Percentiles rank a stretch among this genome's conserved stretches.
phyloP scores from a whole-genome alignment of 2,888 invertebrate genomes.

The Papilio demoleus region DNA sequence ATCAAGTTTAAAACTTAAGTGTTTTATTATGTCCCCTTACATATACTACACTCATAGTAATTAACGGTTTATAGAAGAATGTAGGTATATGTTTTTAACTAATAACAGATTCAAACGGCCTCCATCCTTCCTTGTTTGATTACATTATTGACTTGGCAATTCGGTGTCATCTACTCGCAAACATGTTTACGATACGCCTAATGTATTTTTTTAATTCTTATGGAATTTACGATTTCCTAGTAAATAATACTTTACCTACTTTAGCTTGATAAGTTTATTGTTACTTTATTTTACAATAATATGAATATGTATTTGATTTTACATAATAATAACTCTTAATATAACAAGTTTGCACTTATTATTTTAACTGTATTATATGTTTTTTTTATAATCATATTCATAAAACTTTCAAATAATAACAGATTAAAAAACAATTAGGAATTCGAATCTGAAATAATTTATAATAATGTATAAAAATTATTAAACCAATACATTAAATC shows the following conservation, averaged over 20 bases:
- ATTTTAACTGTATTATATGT: too few species aligned
- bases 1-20: too few species aligned
- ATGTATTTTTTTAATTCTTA: conserved; percentile 18
- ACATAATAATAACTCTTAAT: too few species aligned
- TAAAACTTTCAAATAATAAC: too few species aligned
- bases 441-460: conserved; percentile 1
- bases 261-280: not conserved
- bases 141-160: conserved; percentile 25
- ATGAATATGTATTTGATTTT: too few species aligned
- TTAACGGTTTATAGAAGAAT: conserved; percentile 16
- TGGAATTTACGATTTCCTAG: conserved; percentile 15
- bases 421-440: not conserved
- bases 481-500: conserved; percentile 26
- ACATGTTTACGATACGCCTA: conserved; percentile 22
- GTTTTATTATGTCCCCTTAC: not conserved
- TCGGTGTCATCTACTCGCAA: not conserved
- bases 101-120: conserved; percentile 12
- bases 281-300: not conserved
- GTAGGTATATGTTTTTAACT: conserved; percentile 9
- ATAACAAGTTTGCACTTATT: too few species aligned
- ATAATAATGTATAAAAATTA: conserved; percentile 11
- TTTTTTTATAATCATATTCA: too few species aligned
- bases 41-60: not conserved
- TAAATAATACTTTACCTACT: not conserved
- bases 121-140: conserved; percentile 29